These are phyloP conservation scores for Tetragonula carbonaria DNA, from an alignment of 2,888 invertebrate genomes.

Conservation along the genomic window DNA sequence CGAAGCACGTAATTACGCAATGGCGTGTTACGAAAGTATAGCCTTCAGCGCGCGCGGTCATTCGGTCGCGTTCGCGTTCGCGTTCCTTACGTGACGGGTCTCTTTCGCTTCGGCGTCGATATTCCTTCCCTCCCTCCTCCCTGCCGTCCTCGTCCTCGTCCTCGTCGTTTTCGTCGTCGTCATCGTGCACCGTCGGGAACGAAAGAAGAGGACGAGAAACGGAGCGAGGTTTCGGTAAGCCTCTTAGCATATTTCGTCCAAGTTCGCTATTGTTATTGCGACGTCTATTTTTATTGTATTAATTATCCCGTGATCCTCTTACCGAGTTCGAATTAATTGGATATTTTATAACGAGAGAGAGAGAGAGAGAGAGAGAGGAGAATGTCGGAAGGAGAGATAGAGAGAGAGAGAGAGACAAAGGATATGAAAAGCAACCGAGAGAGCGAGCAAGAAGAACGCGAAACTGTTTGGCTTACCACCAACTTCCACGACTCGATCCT, in stretches of 20 bases:
- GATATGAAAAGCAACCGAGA: constrained; percentile 16
- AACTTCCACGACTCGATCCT: constrained; percentile 71
- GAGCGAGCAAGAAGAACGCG: constrained; percentile 48
- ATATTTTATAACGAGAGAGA: constrained; percentile 71
- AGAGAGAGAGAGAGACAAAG: constrained; percentile 25
- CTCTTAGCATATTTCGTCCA: constrained; percentile 78
- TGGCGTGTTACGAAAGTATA: constrained; percentile 79
- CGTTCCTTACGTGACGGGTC: constrained; percentile 51
- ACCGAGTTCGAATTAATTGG: constrained; percentile 78
- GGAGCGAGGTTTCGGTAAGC: constrained; percentile 70
- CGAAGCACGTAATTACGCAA: constrained; percentile 81
- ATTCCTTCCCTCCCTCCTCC: background rate
- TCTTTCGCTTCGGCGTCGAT: constrained; percentile 34
- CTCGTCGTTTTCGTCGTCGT: too few species aligned
- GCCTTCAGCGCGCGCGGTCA: constrained; percentile 47
- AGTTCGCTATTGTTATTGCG: constrained; percentile 75
- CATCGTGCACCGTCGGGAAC: background rate
- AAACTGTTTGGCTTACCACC: constrained; percentile 80
- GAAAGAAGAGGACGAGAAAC: constrained; percentile 19
- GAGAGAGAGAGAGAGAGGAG: background rate
- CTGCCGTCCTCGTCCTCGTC: too few species aligned
- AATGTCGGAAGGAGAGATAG: background rate
- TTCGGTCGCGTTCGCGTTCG: constrained; percentile 40
- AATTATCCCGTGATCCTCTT: constrained; percentile 80
- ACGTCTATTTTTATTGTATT: constrained; percentile 79